Percentiles rank a stretch among this genome's conserved stretches.
Conservation (phyloP, 2,113 vertebrate genomes). For the Macaca fascicularis region DNA sequence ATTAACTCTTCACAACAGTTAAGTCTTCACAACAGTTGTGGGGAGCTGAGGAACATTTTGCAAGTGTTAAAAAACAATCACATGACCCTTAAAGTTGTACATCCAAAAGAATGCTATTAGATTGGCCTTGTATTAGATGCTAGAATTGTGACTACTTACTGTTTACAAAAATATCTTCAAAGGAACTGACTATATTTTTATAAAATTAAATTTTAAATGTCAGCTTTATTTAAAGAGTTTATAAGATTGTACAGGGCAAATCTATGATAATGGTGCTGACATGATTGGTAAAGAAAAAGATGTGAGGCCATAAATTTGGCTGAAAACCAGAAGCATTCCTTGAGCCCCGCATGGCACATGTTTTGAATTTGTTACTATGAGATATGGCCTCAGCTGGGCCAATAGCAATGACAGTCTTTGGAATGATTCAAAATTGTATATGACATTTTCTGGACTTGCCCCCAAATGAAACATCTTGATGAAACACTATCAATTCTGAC, state of each 20-base stretch:
- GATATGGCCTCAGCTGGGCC: conserved; percentile 41
- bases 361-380: conserved; percentile 73
- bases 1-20: not conserved
- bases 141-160: not conserved
- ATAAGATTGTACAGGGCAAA: conserved; percentile 26
- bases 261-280: conserved; percentile 69
- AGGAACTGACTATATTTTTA: conserved; percentile 30
- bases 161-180: conserved; percentile 45
- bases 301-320: conserved; percentile 68
- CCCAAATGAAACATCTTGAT: conserved; percentile 68
- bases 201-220: conserved; percentile 57
- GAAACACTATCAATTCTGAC: conserved; percentile 63
- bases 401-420: conserved; percentile 61
- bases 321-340: conserved; percentile 66
- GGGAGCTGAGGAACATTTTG: not conserved
- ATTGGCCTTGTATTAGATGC: not conserved
- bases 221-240: conserved; percentile 57
- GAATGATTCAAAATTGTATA: conserved; percentile 51
- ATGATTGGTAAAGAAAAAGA: conserved; percentile 66
- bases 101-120: not conserved
- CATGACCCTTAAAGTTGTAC: not conserved
- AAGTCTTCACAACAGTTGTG: not conserved
- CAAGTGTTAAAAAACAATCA: not conserved
- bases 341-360: conserved; percentile 52
- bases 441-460: conserved; percentile 66